Percentiles rank a stretch among this genome's conserved stretches.
phyloP scores from a whole-genome alignment of 1,140 invertebrate species.

The Oryzaephilus surinamensis region DNA sequence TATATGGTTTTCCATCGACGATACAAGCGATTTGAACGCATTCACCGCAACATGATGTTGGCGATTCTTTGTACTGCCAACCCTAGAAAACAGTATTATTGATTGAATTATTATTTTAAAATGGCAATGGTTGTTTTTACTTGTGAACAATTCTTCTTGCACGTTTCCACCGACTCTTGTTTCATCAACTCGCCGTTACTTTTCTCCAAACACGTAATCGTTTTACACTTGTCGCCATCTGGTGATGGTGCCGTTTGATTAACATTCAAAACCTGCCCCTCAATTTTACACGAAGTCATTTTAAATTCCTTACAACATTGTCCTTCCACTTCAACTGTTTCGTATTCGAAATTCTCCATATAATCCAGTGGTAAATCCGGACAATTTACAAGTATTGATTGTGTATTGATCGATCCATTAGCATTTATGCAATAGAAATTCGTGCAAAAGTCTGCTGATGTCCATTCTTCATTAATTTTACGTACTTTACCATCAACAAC shows the following conservation, averaged over 20 bases:
- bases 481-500: slow-evolving; percentile 41
- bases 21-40: slow-evolving; percentile 57
- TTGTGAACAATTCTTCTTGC: slow-evolving; percentile 31
- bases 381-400: not conserved
- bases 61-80: slow-evolving; percentile 43
- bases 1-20: slow-evolving; percentile 43
- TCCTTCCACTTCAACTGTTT: slow-evolving; percentile 15
- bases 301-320: slow-evolving; percentile 28
- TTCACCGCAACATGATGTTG: slow-evolving; percentile 54
- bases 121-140: not conserved
- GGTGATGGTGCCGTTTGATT: slow-evolving; percentile 46
- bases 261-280: slow-evolving; percentile 22
- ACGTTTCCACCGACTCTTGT: slow-evolving; percentile 40
- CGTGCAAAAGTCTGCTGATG: slow-evolving; percentile 46
- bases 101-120: slow-evolving; percentile 2
- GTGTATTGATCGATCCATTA: slow-evolving; percentile 40
- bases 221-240: slow-evolving; percentile 47
- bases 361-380: slow-evolving; percentile 1
- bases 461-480: slow-evolving; percentile 42
- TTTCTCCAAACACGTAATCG: slow-evolving; percentile 44
- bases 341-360: slow-evolving; percentile 20
- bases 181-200: slow-evolving; percentile 39
- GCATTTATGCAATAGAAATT: slow-evolving; percentile 42
- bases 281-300: slow-evolving; percentile 25
- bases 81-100: too few species aligned